Percentiles rank a stretch among this genome's conserved stretches.
Conservation (phyloP, 2,797 vertebrate genomes). For the Gila robusta region DNA sequence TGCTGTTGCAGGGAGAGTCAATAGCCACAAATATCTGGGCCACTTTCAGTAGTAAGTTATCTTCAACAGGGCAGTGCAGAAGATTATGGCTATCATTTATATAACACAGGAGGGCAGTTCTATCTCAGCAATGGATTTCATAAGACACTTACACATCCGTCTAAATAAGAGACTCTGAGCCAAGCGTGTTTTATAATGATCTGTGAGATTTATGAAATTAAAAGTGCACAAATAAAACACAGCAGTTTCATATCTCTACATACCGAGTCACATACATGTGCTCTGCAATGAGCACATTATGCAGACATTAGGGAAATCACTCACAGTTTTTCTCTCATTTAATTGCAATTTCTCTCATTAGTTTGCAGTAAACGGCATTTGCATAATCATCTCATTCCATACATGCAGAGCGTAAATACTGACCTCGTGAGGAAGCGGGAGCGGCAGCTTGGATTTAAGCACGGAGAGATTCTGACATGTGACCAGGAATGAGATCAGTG, state of each 20-base stretch:
- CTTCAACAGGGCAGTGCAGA: background rate
- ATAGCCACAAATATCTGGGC: conserved; percentile 9
- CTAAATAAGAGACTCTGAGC: conserved; percentile 17
- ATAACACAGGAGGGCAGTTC: background rate
- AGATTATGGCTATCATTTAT: conserved; percentile 35
- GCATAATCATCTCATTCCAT: conserved; percentile 72
- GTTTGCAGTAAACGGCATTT: conserved; percentile 64
- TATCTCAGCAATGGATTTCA: conserved; percentile 9
- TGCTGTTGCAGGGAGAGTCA: conserved; percentile 54
- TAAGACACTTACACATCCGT: conserved; percentile 16
- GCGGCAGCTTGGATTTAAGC: background rate
- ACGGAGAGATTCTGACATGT: conserved; percentile 1
- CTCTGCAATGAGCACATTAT: conserved; percentile 5
- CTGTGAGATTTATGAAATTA: conserved; percentile 14
- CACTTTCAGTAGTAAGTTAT: conserved; percentile 37
- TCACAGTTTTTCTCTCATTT: background rate
- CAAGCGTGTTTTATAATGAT: conserved; percentile 12
- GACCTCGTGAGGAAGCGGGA: conserved; percentile 64
- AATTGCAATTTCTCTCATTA: background rate
- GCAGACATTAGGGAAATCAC: conserved; percentile 8
- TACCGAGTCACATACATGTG: background rate
- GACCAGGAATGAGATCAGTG: conserved; percentile 50
- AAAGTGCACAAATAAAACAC: background rate
- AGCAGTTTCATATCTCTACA: background rate
- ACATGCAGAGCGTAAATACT: conserved; percentile 72